Base-by-base conservation (phyloP, 2,888 invertebrate genomes). In the Platerodrilus igneus region DNA sequence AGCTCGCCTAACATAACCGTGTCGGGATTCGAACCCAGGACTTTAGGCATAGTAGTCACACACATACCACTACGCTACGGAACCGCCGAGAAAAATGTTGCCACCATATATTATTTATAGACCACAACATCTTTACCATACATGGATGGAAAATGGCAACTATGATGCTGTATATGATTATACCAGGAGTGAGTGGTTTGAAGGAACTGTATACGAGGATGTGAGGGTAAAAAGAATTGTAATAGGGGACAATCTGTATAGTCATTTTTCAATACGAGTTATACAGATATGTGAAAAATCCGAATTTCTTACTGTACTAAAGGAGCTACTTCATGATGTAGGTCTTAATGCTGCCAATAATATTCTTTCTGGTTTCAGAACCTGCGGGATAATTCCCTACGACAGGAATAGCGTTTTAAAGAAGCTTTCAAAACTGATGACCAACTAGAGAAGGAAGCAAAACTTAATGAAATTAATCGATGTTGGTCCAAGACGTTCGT, bases 321-420 rank as follows among this genome's bases (percentile, higher is more conserved):
- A n/a, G n/a, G 22, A 22, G 5, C 8, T 10, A 9, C 4, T 7
- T 22, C 9, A 22, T 10, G 22, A 22, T 22, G 22, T 22, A 22
- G 22, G 9, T 9, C 22, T 7, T 9, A 22, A 22, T 22, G 22
- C 22, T 22, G 4, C 22, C 8, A 22, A 8, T 3, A 22, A 22
- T 22, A 22, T 22, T n/a, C 22, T 22, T 22, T 22, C 22, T 22
- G 22, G 22, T 4, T 22, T 22, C 22, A 22, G 22, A 22, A 22
- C 22, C 10, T 22, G 22, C 9, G 22, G 22, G 10, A 22, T 22
- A 22, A 22, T 4, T 22, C 22, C 22, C 10, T 22, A 10, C 22
- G 10, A 22, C 22, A 22, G 22, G 22, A 3, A 6, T 22, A 22
- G 22, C 10, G 22, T 22, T 22, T 10, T 22, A 10, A 22, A 22